A percentile compares a stretch with the other conserved stretches of the same genome.
Evolutionary conservation across 2,797 vertebrate genomes (phyloP).

Genomic region (Brotula barbata): DNA sequence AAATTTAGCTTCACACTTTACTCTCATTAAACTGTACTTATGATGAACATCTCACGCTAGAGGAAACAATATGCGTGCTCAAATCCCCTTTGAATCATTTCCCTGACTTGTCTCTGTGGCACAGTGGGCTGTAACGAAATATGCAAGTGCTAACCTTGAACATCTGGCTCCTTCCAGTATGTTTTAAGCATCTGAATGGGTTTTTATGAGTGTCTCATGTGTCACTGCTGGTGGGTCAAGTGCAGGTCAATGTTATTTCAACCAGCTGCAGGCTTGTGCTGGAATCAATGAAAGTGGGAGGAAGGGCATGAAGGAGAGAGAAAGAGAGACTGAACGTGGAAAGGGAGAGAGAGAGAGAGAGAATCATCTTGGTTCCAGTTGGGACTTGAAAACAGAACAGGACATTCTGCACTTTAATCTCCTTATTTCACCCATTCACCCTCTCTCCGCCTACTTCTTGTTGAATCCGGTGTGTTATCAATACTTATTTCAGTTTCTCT

Average conservation of each 20-base stretch:
- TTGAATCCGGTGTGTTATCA: slow-evolving; percentile 55
- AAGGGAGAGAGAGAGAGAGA: slow-evolving; percentile 3
- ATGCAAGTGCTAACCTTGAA: slow-evolving; percentile 28
- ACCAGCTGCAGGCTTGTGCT: slow-evolving; percentile 36
- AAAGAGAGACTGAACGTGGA: slow-evolving; percentile 12
- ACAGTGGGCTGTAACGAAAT: slow-evolving; percentile 20
- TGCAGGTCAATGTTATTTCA: slow-evolving; percentile 54
- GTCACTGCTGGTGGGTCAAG: slow-evolving; percentile 45
- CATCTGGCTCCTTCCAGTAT: slow-evolving; percentile 35
- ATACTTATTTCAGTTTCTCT: slow-evolving; percentile 40
- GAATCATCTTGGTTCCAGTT: slow-evolving; percentile 23
- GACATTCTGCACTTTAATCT: slow-evolving; percentile 56
- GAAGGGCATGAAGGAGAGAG: slow-evolving; percentile 2
- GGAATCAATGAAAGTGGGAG: slow-evolving; percentile 28
- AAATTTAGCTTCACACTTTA: slow-evolving; percentile 24
- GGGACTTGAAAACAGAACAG: slow-evolving; percentile 40
- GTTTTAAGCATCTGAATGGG: slow-evolving; percentile 41
- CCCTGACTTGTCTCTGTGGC: slow-evolving; percentile 1
- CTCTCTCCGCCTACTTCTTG: slow-evolving; percentile 6
- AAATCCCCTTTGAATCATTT: slow-evolving; percentile 17
- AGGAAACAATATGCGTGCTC: slow-evolving; percentile 20
- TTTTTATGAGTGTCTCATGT: slow-evolving; percentile 45
- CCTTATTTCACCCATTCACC: slow-evolving; percentile 20
- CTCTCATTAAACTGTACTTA: slow-evolving; percentile 8
- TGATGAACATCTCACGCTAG: slow-evolving; percentile 12